Evolutionary conservation across 2,888 invertebrate genomes (phyloP).

Genomic region (Linyphia triangularis): DNA sequence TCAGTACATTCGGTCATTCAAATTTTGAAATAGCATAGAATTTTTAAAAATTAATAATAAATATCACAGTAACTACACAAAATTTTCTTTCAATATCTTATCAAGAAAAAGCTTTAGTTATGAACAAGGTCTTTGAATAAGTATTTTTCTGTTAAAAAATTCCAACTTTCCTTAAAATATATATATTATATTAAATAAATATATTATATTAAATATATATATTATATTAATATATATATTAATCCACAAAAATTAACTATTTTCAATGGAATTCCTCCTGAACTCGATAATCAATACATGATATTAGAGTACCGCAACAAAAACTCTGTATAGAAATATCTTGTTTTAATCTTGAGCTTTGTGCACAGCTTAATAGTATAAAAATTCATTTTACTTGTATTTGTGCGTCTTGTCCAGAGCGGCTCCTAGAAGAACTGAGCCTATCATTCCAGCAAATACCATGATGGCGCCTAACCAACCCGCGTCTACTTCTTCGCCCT

Average conservation of each 20-base stretch:
- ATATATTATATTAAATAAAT: background rate
- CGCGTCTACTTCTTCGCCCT: conserved; percentile 83
- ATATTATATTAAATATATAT: background rate
- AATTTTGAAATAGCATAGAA: too few species aligned
- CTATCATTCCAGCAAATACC: conserved; percentile 94
- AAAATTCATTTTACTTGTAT: conserved; percentile 84
- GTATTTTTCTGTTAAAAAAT: too few species aligned
- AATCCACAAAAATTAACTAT: background rate
- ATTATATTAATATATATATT: background rate
- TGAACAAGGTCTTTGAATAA: too few species aligned
- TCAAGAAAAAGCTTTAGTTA: too few species aligned
- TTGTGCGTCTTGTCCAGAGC: conserved; percentile 94
- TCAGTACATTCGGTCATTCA: too few species aligned
- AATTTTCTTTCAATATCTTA: too few species aligned
- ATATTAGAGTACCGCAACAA: too few species aligned
- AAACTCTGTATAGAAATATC: background rate
- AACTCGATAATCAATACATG: background rate
- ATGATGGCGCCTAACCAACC: conserved; percentile 95
- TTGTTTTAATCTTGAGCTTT: background rate
- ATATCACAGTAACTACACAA: too few species aligned
- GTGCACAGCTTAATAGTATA: too few species aligned
- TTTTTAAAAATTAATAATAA: too few species aligned
- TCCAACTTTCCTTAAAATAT: too few species aligned
- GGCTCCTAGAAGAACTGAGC: conserved; percentile 94
- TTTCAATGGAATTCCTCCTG: background rate